Evolutionary conservation across 2,888 invertebrate genomes (phyloP), one percentile per base, ranked within the genome.

Genomic region (Silvanus unidentatus): DNA sequence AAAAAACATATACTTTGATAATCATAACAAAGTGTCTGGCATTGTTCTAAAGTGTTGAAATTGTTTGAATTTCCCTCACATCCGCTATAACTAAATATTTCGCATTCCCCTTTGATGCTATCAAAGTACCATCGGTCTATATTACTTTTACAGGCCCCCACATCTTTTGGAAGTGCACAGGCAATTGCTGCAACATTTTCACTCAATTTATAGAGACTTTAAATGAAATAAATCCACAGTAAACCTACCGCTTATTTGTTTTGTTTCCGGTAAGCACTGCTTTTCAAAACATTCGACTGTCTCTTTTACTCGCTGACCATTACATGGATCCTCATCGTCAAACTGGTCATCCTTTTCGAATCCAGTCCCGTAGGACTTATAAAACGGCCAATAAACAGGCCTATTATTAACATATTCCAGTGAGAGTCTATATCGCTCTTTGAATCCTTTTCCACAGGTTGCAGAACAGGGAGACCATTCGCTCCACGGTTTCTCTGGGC

Each of bases 41-140:
- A 93, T 36, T 80, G 78, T 43, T 83, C 80, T 45, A 81, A 76
- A 0, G 81, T 81, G 43, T 80, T 79, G 71, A 95, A 96, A 68
- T 91, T 91, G 70, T 96, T 96, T 34, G 79, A 78, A 68, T 93
- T 95, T 1, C 87, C 90, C 38, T 88, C 84, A 66, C 97, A 97
- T 30, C 94, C 95, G 15, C 86, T 86, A 73, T 85, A 96, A 42
- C 81, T 82, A 71, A 96, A 97, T 3, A 87, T 80, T 58, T 83
- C 82, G 66, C 97, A 97, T 16, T 77, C 76, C 15, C 80, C 79
- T 29, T 76, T 76, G 15, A 76, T 68, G 16, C 76, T 74, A 68
- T 96, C 88, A 69, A 83, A 96, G 73, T 86, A 91, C 87, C 90
- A 94, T n/a, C 87, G 78, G 38, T 82, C 81, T 49, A 83, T 80